phyloP scores from a whole-genome alignment of 1,140 invertebrate genomes.

The Macrotrachela quadricornifera region DNA sequence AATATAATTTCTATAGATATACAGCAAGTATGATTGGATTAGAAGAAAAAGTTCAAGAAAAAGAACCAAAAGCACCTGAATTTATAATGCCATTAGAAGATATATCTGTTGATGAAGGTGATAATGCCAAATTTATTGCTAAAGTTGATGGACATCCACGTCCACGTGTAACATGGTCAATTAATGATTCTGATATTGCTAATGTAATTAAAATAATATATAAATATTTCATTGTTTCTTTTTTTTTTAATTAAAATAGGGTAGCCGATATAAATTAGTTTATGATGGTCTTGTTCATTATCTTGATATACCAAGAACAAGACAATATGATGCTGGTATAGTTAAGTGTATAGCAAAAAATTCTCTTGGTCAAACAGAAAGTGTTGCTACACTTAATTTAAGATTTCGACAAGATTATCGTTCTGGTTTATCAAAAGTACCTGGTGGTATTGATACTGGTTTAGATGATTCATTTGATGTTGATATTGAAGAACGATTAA shows the following conservation, averaged over 20 bases:
- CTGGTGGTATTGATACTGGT: too few species aligned
- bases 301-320: constrained; percentile 79
- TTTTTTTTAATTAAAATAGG: constrained; percentile 35
- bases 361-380: constrained; percentile 65
- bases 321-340: constrained; percentile 82
- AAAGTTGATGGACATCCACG: constrained; percentile 75
- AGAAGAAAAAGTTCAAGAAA: constrained; percentile 47
- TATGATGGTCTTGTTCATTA: constrained; percentile 90
- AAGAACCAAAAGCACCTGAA: constrained; percentile 44
- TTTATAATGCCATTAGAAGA: constrained; percentile 81
- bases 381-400: constrained; percentile 68
- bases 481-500: too few species aligned
- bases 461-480: too few species aligned
- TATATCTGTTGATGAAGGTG: constrained; percentile 64
- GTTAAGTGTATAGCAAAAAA: constrained; percentile 76
- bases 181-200: constrained; percentile 79
- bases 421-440: constrained; percentile 50
- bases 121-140: constrained; percentile 76
- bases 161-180: constrained; percentile 81
- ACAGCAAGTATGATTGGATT: too few species aligned
- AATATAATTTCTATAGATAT: constrained; percentile 1
- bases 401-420: constrained; percentile 73
- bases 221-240: too few species aligned
- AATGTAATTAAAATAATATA: constrained; percentile 44
- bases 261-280: constrained; percentile 71